Evolutionary conservation across 2,888 invertebrate genomes (phyloP), one percentile per base, ranked within the genome.

Genomic region (Gandaritis pyraliata): DNA sequence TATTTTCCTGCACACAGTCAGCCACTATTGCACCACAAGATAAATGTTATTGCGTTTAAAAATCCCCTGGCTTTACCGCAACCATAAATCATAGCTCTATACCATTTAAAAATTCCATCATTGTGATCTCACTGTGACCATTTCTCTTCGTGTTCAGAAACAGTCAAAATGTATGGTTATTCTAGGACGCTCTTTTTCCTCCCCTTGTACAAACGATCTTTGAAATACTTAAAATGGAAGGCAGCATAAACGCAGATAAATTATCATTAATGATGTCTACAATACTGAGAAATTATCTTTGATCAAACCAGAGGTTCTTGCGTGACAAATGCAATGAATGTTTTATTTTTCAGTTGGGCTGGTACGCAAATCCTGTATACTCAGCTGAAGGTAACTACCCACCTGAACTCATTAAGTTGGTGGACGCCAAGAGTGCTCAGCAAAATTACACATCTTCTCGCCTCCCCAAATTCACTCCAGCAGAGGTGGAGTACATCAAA

Each of bases 321-420:
- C 23, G 23, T 23, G 23, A 23, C 23, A 33, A 33, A 33, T 5
- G 10, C 5, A 33, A 33, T 33, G 5, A 39, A 5, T 39, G 13
- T 7, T 39, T 39, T 13, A 4, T 5, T 13, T 85, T 80, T 16
- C 79, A 92, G 92, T 62, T 91, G 58, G 94, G 94, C 15, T 93
- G 93, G 92, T 93, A 92, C 70, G 93, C 93, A 5, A 88, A 93
- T 70, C 94, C 94, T 1, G 86, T 94, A 1, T 93, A 90, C 72
- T 90, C 90, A 3, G 77, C 83, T 5, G 86, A 93, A 68, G 94
- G 94, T 6, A 93, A 94, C 77, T 94, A 94, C 71, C 94, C 94
- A 0, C 80, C 88, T 0, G 85, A 93, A 56, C 84, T 94, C 66
- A 93, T 93, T 59, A 81, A 89, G 57, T 74, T 90, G 8, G 91